These are phyloP conservation scores for Orycteropus afer DNA, from an alignment of 2,113 vertebrate genomes.

Conservation along the genomic window DNA sequence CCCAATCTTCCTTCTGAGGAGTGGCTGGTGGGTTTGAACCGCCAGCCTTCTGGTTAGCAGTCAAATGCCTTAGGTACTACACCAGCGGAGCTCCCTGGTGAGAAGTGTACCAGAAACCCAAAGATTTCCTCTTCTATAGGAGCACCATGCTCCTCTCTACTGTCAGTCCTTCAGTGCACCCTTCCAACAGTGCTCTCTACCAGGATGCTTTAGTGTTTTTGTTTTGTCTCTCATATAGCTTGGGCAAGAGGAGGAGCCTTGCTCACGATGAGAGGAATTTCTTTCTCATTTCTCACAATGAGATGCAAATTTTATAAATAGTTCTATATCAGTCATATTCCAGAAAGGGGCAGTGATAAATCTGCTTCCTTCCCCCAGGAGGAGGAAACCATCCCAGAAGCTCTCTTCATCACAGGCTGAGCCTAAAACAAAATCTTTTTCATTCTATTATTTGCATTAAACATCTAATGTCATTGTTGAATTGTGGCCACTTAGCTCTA, in stretches of 20 bases:
- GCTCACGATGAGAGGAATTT: background rate
- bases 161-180: background rate
- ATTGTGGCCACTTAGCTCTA: background rate
- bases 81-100: no score
- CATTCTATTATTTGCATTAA: background rate
- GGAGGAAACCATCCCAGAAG: background rate
- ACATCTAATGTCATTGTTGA: background rate
- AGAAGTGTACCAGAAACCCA: background rate
- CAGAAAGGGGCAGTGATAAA: background rate
- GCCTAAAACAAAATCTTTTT: background rate
- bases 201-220: background rate
- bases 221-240: background rate
- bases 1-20: no score
- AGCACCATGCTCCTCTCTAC: rapidly evolving
- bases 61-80: no score
- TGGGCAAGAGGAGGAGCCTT: background rate
- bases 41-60: no score
- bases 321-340: background rate
- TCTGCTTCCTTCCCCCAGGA: background rate
- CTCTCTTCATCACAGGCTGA: rapidly evolving
- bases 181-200: background rate
- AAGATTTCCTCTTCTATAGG: no score
- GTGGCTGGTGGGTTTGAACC: no score
- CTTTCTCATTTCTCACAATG: no score
- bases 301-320: background rate